Base-by-base conservation (phyloP, 2,113 vertebrate genomes). In the Sinocyclocheilus grahami region DNA sequence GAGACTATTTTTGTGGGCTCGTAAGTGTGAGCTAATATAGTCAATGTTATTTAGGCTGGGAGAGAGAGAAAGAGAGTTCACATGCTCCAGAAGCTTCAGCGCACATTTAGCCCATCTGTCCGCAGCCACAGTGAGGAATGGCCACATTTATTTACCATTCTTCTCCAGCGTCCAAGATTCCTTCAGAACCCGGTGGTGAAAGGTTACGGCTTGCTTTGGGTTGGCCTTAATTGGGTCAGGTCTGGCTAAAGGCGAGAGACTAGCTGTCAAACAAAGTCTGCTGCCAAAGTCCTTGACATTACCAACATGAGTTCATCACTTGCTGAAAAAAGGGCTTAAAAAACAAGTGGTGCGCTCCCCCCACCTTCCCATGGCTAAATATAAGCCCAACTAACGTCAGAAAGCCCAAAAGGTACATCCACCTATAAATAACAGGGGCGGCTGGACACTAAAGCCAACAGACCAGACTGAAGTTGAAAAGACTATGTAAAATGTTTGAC, bases 221-320 rank as follows among this genome's bases (percentile, higher is more conserved):
- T 72, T 63, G 72, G 11, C 39, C 16, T 78, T 85, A 78, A 81
- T 55, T 84, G 86, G 69, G 51, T 86, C 33, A 79, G 53, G 77
- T 74, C 67, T 55, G 12, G 72, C 77, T 76, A 74, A 84, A 69
- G 81, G 42, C 76, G 24, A 75, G 33, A 82, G 78, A 71, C 69
- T 39, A 83, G 24, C 75, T 75, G 79, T 86, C 84, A 78, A 78
- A 89, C 79, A 83, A 60, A 74, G 77, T 87, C 67, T 82, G 86
- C 71, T 65, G 65, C 83, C 85, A 22, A 55, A 90, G 90, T 87
- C 89, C 87, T 90, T 88, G 87, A 90, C 89, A 89, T 90, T 86
- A 89, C 87, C 86, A 86, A 75, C 72, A 76, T 62, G 74, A 90
- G 89, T 89, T 90, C 87, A 87, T 80, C 84, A 85, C 83, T 84